Conservation (phyloP, 2,888 invertebrate species). For the Drosophila planitibia region DNA sequence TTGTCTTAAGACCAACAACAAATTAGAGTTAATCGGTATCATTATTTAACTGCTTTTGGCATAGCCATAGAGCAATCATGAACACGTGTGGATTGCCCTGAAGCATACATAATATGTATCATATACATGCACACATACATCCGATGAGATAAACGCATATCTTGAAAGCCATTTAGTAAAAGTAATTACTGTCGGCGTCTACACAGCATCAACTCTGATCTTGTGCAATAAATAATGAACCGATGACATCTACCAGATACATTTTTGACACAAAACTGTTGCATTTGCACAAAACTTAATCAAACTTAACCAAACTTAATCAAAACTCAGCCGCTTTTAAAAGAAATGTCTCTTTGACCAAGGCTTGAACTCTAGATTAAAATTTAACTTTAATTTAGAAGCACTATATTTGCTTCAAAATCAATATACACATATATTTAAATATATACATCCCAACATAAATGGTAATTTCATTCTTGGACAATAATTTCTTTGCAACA, state of each 20-base stretch:
- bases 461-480: background rate
- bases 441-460: background rate
- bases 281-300: background rate
- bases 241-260: constrained; percentile 34
- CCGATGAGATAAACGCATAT: constrained; percentile 11
- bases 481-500: background rate
- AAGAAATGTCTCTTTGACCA: background rate
- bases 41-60: constrained; percentile 35
- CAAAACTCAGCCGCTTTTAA: background rate
- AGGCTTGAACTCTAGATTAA: background rate
- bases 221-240: constrained; percentile 68
- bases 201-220: constrained; percentile 25
- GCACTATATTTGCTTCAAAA: background rate
- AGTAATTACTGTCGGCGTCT: constrained; percentile 64
- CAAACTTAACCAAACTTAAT: background rate
- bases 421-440: too few species aligned
- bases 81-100: constrained; percentile 50
- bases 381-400: background rate
- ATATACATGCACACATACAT: constrained; percentile 2
- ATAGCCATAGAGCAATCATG: constrained; percentile 46
- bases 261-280: constrained; percentile 13
- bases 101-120: constrained; percentile 2
- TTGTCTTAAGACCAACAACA: background rate
- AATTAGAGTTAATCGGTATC: constrained; percentile 35
- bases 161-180: constrained; percentile 60